Base-by-base conservation (phyloP, 2,797 vertebrate species). In the Poliocrania exsul region DNA sequence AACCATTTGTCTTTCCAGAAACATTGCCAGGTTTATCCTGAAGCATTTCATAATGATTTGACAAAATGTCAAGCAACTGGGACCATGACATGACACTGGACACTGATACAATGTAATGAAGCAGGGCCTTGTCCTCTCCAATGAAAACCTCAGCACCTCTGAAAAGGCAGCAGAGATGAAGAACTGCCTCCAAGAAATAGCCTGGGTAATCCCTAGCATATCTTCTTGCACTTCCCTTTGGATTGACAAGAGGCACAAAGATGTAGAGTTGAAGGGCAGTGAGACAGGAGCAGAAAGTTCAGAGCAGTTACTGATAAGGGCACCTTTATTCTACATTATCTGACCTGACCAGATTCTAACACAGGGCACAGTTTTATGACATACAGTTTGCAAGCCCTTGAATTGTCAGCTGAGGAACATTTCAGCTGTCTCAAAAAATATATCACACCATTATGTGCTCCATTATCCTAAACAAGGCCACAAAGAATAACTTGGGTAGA, bases 21-120 rank as follows among this genome's bases (percentile, higher is more conserved):
- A 17, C 29, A 57, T 21, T 61, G 69, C 37, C 57, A 81, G 53
- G 35, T 8, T 85, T 73, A 71, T 10, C n/a, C 29, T 29, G 29
- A 72, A 61, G 10, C 4, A 16, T 56, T 85, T 91, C 28, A 57
- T 35, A 61, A 35, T 10, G 33, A 16, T 79, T 71, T 73, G 42
- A 51, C 50, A 54, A 37, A 51, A 11, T 1, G 5, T 72, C 21
- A 81, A 81, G n/a, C 18, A 70, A 29, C 13, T 8, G 13, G 17
- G 16, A 75, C 31, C 15, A 23, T 6, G n/a, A 62, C 1, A 0
- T 35, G 47, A 64, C n/a, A 40, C 0, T 40, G 61, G 28, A 54
- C 21, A 29, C 25, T 24, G 78, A 25, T 8, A 5, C 31, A 62
- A 0, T 4, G 5, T n/a, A 83, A 81, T 13, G 17, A 64, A 74